Conservation (phyloP, 2,888 invertebrate species). For the Cantharis nigra region DNA sequence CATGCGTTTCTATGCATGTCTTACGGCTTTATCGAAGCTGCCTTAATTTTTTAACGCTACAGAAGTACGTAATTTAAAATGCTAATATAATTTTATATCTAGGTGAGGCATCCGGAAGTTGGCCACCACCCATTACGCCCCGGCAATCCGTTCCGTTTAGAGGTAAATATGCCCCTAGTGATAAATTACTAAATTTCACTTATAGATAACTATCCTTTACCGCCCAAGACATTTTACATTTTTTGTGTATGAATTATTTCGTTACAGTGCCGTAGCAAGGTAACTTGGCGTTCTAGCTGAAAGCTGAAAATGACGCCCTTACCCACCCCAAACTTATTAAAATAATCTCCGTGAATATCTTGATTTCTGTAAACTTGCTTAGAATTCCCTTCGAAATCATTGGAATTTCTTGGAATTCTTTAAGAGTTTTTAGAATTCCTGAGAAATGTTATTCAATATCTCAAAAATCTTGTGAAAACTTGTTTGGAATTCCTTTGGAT, state of each 20-base stretch:
- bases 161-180: constrained; percentile 16
- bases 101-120: constrained; percentile 31
- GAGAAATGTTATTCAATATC: too few species aligned
- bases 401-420: too few species aligned
- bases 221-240: not conserved
- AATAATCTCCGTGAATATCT: too few species aligned
- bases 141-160: constrained; percentile 25
- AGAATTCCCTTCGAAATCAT: too few species aligned
- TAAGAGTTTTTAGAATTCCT: too few species aligned
- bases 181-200: not conserved
- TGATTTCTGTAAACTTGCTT: too few species aligned
- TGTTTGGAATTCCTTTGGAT: too few species aligned
- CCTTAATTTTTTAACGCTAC: not conserved
- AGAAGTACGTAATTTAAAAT: not conserved
- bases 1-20: constrained; percentile 6
- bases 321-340: too few species aligned
- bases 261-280: not conserved
- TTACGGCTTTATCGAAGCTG: constrained; percentile 11
- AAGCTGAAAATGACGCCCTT: not conserved
- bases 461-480: too few species aligned
- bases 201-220: not conserved
- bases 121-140: constrained; percentile 11
- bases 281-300: not conserved
- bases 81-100: constrained; percentile 10
- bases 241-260: not conserved